A percentile compares a stretch with the other conserved stretches of the same genome.
phyloP scores from a whole-genome alignment of 2,888 invertebrate genomes.

The Andrena praecox region DNA sequence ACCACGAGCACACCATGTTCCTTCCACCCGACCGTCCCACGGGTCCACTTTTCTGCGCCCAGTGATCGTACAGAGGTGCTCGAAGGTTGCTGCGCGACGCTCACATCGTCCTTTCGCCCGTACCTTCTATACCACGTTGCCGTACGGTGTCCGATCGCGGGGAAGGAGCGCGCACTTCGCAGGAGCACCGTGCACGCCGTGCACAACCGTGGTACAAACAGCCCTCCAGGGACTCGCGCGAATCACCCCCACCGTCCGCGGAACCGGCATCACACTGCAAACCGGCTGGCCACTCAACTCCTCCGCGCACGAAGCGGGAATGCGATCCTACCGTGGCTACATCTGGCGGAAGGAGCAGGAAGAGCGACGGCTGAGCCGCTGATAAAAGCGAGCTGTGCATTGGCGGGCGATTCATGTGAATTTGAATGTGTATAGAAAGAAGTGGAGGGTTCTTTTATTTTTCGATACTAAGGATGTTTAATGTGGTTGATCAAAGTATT shows the following conservation, averaged over 20 bases:
- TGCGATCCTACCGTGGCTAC: not conserved
- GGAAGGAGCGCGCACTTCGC: conserved; percentile 45
- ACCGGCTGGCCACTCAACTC: conserved; percentile 47
- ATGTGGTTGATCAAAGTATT: not conserved
- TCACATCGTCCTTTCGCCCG: not conserved
- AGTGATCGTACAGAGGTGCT: not conserved
- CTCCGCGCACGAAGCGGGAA: conserved; percentile 41
- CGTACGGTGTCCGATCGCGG: not conserved
- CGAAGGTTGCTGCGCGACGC: conserved; percentile 1
- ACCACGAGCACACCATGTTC: conserved; percentile 36
- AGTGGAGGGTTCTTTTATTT: not conserved
- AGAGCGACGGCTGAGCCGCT: not conserved
- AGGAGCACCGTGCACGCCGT: conserved; percentile 47
- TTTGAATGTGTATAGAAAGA: conserved; percentile 8
- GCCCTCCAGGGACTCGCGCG: conserved; percentile 57
- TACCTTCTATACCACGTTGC: not conserved
- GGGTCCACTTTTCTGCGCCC: not conserved
- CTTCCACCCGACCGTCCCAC: not conserved
- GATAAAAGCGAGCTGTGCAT: not conserved
- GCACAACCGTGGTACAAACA: conserved; percentile 54
- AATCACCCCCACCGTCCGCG: conserved; percentile 74
- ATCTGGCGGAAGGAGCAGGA: not conserved
- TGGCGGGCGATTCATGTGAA: not conserved
- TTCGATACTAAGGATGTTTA: not conserved
- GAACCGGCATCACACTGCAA: conserved; percentile 78